Conservation (phyloP, 2,797 vertebrate species). For the Micromesistius poutassou region DNA sequence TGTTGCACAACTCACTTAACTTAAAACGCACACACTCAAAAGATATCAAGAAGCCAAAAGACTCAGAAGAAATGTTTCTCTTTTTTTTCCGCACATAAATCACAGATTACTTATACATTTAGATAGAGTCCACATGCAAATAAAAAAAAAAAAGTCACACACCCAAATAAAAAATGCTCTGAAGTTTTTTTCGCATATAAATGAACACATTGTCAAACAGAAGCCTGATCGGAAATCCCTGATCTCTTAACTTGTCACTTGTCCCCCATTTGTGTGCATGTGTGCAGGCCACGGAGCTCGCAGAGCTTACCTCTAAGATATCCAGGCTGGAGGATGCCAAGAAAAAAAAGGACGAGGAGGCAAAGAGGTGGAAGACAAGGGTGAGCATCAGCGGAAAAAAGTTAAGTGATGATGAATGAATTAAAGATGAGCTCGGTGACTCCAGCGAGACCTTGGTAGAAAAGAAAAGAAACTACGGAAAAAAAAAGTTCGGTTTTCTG, state of each 20-base stretch:
- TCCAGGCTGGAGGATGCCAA: constrained; percentile 88
- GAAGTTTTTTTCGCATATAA: not conserved
- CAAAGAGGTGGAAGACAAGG: constrained; percentile 89
- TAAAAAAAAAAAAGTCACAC: too few relatives aligned
- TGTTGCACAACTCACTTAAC: not conserved
- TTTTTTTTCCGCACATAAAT: constrained; percentile 5
- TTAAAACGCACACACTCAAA: not conserved
- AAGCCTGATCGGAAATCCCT: constrained; percentile 32
- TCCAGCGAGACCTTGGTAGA: constrained; percentile 9
- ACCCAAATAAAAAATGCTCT: not conserved
- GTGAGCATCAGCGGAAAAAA: constrained; percentile 71
- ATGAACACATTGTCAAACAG: not conserved
- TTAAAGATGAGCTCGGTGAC: constrained; percentile 53
- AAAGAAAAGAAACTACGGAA: not conserved
- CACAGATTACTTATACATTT: not conserved
- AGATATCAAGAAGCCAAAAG: not conserved
- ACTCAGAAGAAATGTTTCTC: not conserved
- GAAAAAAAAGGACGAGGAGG: constrained; percentile 91
- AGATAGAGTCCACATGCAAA: not conserved
- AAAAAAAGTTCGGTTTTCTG: not conserved
- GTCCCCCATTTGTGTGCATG: constrained; percentile 50
- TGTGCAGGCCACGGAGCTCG: constrained; percentile 87
- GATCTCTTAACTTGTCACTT: constrained; percentile 50
- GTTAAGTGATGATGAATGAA: constrained; percentile 46
- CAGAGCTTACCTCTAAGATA: constrained; percentile 89